phyloP scores from a whole-genome alignment of 2,797 vertebrate genomes.

The Myripristis murdjan region DNA sequence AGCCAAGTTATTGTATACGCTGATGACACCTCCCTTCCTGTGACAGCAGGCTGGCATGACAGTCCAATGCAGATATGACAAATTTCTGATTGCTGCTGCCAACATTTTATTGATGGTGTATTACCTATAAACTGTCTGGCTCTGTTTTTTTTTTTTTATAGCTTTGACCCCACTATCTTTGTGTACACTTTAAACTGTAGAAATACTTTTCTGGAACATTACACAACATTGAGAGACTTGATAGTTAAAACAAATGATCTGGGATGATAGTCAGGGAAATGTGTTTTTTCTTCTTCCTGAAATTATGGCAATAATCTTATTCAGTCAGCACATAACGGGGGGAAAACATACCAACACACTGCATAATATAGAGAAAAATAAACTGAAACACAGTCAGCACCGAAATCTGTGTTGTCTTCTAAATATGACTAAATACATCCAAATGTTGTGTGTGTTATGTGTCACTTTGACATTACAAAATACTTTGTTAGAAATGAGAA shows the following conservation, averaged over 20 bases:
- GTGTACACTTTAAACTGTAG: background rate
- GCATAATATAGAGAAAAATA: no score
- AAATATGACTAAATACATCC: no score
- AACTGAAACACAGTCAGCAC: no score
- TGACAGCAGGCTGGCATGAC: background rate
- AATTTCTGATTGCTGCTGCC: background rate
- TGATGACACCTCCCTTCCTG: slow-evolving; percentile 43
- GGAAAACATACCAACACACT: background rate
- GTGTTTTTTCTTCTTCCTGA: background rate
- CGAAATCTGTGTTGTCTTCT: no score
- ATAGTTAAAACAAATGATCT: background rate
- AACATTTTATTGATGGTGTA: slow-evolving; percentile 28
- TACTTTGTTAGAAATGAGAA: no score
- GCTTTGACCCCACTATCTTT: background rate
- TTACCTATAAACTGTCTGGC: no score
- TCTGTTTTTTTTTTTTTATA: no score
- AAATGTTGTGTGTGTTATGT: no score
- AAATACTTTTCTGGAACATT: background rate
- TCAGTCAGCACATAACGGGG: background rate
- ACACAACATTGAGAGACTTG: background rate
- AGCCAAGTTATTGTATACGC: background rate
- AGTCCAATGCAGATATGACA: slow-evolving; percentile 1
- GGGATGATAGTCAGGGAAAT: background rate
- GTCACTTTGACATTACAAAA: no score
- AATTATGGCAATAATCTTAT: background rate